Evolutionary conservation across 2,113 vertebrate genomes (phyloP).

Genomic region (Vicugna pacos): DNA sequence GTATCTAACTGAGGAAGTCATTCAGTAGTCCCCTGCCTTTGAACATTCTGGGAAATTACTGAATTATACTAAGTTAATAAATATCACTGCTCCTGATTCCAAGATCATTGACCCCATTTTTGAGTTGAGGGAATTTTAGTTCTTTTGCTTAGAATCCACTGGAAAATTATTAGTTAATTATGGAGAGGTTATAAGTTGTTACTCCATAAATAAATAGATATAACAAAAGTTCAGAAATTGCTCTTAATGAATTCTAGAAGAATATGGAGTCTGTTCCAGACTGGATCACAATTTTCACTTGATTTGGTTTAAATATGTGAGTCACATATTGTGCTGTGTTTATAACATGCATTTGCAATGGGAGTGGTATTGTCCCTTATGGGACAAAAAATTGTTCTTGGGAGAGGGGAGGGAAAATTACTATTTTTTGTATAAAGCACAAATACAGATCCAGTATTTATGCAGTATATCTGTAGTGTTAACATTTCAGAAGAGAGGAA

Average conservation of each 20-base stretch:
- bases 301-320: neutral
- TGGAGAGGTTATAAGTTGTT: neutral
- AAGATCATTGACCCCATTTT: conserved; percentile 19
- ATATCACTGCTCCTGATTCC: neutral
- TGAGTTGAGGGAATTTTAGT: conserved; percentile 14
- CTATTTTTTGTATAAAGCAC: neutral
- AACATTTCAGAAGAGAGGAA: neutral
- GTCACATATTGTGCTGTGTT: neutral
- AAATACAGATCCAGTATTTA: neutral
- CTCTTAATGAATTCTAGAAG: neutral
- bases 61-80: neutral
- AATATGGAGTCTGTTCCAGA: neutral
- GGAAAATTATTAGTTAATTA: neutral
- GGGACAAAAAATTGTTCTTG: neutral
- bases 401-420: neutral
- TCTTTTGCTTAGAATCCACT: neutral
- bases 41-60: neutral
- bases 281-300: neutral
- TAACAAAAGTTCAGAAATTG: conserved; percentile 18
- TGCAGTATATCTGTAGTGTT: neutral
- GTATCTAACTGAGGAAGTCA: neutral
- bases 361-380: too few species aligned
- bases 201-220: neutral
- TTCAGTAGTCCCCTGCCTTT: neutral
- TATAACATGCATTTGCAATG: neutral